These are phyloP conservation scores for Hipposideros larvatus DNA, from an alignment of 2,797 vertebrate genomes.

Conservation along the genomic window DNA sequence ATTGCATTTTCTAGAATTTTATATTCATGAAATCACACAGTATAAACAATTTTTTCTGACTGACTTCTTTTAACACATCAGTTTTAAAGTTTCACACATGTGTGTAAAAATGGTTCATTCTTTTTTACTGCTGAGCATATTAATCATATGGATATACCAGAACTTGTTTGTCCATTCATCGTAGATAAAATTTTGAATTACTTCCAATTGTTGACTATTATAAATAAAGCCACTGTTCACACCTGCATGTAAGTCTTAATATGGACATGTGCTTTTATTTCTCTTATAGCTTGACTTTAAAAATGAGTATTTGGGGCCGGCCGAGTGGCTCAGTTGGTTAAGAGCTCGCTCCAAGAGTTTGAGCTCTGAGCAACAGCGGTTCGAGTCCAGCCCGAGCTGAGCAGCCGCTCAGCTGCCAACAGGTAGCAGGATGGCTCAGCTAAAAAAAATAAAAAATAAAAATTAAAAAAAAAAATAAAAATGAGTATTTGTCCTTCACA, in stretches of 20 bases:
- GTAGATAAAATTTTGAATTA: not conserved
- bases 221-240: not conserved
- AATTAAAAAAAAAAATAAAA: no score
- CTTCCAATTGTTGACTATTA: not conserved
- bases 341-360: no score
- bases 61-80: not conserved
- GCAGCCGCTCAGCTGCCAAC: no score
- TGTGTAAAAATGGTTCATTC: not conserved
- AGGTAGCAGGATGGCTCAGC: no score
- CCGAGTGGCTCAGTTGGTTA: no score
- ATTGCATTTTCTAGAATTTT: not conserved
- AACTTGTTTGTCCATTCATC: not conserved
- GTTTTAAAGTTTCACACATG: not conserved
- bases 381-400: no score
- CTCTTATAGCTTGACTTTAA: not conserved
- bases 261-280: not conserved
- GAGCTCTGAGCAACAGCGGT: no score
- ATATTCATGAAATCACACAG: not conserved
- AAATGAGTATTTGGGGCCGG: not conserved
- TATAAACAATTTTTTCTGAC: not conserved
- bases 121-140: not conserved
- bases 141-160: not conserved
- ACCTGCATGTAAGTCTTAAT: not conserved
- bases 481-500: not conserved
- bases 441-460: no score